Evolutionary conservation across 92 coral and sea anemone species (phyloP).

Genomic region (Actinernus sp.): DNA sequence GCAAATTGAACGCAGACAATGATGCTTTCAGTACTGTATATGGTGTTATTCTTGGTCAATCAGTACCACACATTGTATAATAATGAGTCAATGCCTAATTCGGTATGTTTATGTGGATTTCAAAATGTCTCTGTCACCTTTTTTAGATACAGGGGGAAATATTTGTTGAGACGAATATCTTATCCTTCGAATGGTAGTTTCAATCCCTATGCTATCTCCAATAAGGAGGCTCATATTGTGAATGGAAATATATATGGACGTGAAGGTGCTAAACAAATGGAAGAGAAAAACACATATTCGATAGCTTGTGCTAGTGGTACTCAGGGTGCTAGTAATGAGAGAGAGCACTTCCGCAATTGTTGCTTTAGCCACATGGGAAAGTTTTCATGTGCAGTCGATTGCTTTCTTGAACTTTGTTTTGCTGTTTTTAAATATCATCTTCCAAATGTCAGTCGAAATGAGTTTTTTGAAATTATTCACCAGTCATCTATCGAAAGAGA

Average conservation of each 20-base stretch:
- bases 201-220: slow-evolving; percentile 24
- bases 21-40: too few species aligned
- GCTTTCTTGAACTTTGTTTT: slow-evolving; percentile 51
- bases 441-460: slow-evolving; percentile 32
- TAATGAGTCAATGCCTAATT: too few species aligned
- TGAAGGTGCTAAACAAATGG: background rate
- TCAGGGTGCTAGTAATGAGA: too few species aligned
- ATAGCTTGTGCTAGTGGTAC: background rate
- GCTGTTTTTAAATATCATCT: slow-evolving; percentile 37
- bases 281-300: background rate
- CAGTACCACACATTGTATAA: too few species aligned
- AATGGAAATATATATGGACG: slow-evolving; percentile 38
- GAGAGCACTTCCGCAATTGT: slow-evolving; percentile 55
- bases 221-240: slow-evolving; percentile 57
- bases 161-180: slow-evolving; percentile 52
- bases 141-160: slow-evolving; percentile 39
- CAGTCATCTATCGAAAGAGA: slow-evolving; percentile 25
- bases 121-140: background rate
- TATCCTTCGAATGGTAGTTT: slow-evolving; percentile 31
- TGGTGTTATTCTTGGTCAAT: too few species aligned
- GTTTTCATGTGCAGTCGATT: slow-evolving; percentile 77
- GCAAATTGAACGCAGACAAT: too few species aligned
- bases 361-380: slow-evolving; percentile 61
- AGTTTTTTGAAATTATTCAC: slow-evolving; percentile 36
- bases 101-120: too few species aligned